These are phyloP conservation scores for Hippoglossus stenolepis DNA, from an alignment of 2,113 vertebrate genomes.

Conservation along the genomic window DNA sequence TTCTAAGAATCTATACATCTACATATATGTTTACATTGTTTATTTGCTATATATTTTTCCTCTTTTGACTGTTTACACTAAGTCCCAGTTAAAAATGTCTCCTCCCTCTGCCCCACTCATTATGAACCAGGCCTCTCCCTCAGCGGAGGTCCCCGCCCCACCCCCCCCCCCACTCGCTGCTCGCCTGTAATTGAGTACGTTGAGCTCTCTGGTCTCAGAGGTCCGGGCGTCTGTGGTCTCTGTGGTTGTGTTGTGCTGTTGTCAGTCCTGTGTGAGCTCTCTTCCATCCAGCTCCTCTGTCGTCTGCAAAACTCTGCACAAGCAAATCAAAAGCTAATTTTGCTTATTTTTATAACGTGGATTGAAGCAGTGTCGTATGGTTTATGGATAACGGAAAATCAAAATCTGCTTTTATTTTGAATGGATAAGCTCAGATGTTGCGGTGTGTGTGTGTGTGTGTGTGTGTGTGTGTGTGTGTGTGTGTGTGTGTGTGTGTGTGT, in stretches of 20 bases:
- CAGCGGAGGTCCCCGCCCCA: slow-evolving; percentile 20
- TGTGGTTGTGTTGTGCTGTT: slow-evolving; percentile 5
- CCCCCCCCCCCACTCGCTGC: slow-evolving; percentile 28
- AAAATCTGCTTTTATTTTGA: background rate
- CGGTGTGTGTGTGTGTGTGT: background rate
- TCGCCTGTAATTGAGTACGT: slow-evolving; percentile 33
- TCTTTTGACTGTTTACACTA: no score
- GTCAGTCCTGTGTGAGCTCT: slow-evolving; percentile 4
- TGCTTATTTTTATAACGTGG: background rate
- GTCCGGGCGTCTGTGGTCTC: slow-evolving; percentile 11
- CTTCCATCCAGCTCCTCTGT: background rate
- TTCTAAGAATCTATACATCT: no score
- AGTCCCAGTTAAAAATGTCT: background rate
- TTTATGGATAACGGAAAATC: background rate
- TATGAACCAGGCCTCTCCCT: slow-evolving; percentile 44
- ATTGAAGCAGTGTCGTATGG: background rate
- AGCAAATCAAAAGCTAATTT: slow-evolving; percentile 13
- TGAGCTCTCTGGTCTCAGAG: slow-evolving; percentile 4
- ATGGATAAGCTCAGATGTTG: no score
- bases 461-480: background rate
- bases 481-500: background rate
- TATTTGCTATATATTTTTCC: no score
- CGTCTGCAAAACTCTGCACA: slow-evolving; percentile 18
- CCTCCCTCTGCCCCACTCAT: background rate
- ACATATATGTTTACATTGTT: no score